Conservation (phyloP, 2,888 invertebrate genomes). For the Melinaea marsaeus region DNA sequence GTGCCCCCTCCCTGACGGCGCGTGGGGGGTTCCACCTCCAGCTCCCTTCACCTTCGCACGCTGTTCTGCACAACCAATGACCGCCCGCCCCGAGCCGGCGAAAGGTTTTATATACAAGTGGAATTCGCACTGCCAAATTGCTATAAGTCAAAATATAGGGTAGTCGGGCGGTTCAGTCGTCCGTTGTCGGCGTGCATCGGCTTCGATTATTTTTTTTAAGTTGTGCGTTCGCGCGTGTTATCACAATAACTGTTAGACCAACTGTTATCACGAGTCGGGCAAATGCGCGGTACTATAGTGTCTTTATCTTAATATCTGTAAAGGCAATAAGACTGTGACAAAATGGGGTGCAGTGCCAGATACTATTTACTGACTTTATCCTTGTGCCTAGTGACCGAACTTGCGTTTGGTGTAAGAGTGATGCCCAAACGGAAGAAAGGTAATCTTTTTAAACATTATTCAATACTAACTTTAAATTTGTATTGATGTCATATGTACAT, state of each 20-base stretch:
- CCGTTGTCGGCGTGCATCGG: conserved; percentile 47
- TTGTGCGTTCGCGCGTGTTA: conserved; percentile 45
- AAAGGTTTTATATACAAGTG: conserved; percentile 82
- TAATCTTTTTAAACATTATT: conserved; percentile 41
- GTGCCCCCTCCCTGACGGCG: conserved; percentile 53
- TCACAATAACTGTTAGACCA: conserved; percentile 46
- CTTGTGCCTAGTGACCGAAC: conserved; percentile 73
- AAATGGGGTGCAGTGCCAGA: conserved; percentile 74
- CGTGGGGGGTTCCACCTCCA: conserved; percentile 71
- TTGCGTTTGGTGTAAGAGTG: conserved; percentile 76
- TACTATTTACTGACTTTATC: conserved; percentile 72
- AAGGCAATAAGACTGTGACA: conserved; percentile 53
- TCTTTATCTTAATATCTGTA: conserved; percentile 44
- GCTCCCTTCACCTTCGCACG: conserved; percentile 55
- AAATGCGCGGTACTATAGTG: conserved; percentile 62
- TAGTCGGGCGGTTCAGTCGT: conserved; percentile 75
- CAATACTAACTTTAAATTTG: neutral
- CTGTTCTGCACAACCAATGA: conserved; percentile 63
- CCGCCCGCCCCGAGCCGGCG: conserved; percentile 74
- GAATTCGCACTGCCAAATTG: conserved; percentile 78
- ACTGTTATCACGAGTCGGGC: conserved; percentile 40
- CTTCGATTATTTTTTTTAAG: conserved; percentile 29
- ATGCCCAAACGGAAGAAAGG: conserved; percentile 78
- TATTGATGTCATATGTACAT: too few relatives aligned
- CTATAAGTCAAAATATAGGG: conserved; percentile 81